Evolutionary conservation across 2,888 invertebrate genomes (phyloP).

Genomic region (Mimas tiliae): DNA sequence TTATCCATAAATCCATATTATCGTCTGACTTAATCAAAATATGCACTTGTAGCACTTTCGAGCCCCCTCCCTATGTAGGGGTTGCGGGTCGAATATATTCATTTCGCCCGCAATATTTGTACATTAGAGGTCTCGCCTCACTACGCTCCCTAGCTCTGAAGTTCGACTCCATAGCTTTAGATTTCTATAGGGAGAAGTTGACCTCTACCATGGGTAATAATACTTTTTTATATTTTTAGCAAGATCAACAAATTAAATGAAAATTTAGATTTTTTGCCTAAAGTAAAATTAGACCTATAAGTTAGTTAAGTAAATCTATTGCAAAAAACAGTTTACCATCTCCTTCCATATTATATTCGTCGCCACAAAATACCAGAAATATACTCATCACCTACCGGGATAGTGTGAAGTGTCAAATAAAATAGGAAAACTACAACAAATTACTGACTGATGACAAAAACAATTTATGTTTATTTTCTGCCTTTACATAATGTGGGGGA

Average conservation of each 20-base stretch:
- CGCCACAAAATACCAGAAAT: not conserved
- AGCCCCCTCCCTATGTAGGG: slow-evolving; percentile 34
- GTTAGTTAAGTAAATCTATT: too few species aligned
- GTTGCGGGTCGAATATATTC: slow-evolving; percentile 75
- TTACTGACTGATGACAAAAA: not conserved
- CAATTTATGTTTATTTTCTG: not conserved
- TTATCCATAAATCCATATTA: slow-evolving; percentile 74
- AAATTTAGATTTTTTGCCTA: too few species aligned
- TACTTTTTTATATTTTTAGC: not conserved
- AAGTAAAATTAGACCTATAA: too few species aligned
- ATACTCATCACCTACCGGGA: not conserved
- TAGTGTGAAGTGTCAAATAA: not conserved
- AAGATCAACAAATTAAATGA: not conserved
- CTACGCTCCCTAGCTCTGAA: slow-evolving; percentile 67
- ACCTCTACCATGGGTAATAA: slow-evolving; percentile 47
- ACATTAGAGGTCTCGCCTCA: slow-evolving; percentile 83
- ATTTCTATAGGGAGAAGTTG: slow-evolving; percentile 54
- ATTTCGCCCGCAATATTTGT: slow-evolving; percentile 84
- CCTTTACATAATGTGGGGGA: not conserved
- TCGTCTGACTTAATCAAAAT: slow-evolving; percentile 77
- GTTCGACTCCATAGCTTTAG: slow-evolving; percentile 68
- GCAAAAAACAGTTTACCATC: too few species aligned
- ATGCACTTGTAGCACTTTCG: slow-evolving; percentile 60
- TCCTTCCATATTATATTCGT: not conserved
- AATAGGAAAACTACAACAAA: not conserved